Evolutionary conservation across 2,888 invertebrate species (phyloP).

Genomic region (Drosophila picticornis): DNA sequence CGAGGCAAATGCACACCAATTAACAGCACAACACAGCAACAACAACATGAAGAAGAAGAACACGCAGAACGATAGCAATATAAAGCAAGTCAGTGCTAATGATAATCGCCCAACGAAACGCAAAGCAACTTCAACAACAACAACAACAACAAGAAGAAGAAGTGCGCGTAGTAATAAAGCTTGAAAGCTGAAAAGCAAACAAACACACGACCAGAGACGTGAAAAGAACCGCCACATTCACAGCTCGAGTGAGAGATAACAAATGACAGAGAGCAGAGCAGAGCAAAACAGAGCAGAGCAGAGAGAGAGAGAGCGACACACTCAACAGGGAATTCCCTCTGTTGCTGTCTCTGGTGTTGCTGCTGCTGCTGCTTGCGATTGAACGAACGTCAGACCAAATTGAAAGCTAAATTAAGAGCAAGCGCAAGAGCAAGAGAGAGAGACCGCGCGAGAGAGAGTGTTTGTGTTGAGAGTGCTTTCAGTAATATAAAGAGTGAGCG

Average conservation of each 20-base stretch:
- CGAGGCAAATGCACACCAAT: slow-evolving; percentile 51
- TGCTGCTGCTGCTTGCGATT: slow-evolving; percentile 27
- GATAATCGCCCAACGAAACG: slow-evolving; percentile 60
- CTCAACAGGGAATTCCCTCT: slow-evolving; percentile 79
- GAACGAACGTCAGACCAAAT: slow-evolving; percentile 45
- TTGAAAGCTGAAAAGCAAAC: slow-evolving; percentile 53
- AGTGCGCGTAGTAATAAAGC: slow-evolving; percentile 51
- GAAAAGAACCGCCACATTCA: slow-evolving; percentile 23
- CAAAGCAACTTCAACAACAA: slow-evolving; percentile 40
- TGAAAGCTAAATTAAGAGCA: slow-evolving; percentile 61
- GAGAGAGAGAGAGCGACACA: slow-evolving; percentile 13
- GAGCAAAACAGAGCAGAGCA: background rate
- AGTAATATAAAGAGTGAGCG: slow-evolving; percentile 8
- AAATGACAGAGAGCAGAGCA: slow-evolving; percentile 9
- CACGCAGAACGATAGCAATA: background rate
- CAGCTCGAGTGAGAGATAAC: slow-evolving; percentile 43
- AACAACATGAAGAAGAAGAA: slow-evolving; percentile 17
- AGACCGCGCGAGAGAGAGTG: slow-evolving; percentile 1
- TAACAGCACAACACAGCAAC: slow-evolving; percentile 41
- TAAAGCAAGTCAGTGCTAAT: slow-evolving; percentile 48
- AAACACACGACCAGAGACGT: slow-evolving; percentile 33
- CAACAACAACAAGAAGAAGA: slow-evolving; percentile 18
- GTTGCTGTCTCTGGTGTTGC: slow-evolving; percentile 48
- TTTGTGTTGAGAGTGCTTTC: background rate
- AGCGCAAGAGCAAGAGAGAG: slow-evolving; percentile 2